Conservation (phyloP, 1,140 invertebrate species). For the Drosophila jambulina region DNA sequence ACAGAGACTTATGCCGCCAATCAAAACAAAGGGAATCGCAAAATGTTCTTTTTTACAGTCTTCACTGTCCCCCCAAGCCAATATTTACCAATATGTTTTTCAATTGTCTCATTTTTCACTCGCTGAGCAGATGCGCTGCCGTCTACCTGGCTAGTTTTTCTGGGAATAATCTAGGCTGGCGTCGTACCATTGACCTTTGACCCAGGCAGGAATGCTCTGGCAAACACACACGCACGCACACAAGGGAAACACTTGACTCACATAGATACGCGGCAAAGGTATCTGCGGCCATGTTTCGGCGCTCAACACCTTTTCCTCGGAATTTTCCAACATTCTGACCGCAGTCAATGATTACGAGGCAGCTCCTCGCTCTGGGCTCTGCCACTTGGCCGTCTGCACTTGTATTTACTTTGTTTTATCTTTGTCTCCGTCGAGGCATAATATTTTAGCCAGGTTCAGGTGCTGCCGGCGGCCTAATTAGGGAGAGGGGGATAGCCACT, state of each 20-base stretch:
- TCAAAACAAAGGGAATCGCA: neutral
- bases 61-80: constrained; percentile 4
- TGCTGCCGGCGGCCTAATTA: constrained; percentile 66
- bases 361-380: neutral
- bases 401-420: constrained; percentile 47
- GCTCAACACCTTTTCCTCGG: constrained; percentile 62
- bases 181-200: constrained; percentile 65
- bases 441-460: constrained; percentile 63
- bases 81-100: constrained; percentile 51
- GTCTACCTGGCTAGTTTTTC: constrained; percentile 15
- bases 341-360: constrained; percentile 47
- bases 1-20: constrained; percentile 17
- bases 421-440: constrained; percentile 37
- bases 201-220: constrained; percentile 33
- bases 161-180: neutral
- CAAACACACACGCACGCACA: constrained; percentile 12
- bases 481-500: constrained; percentile 32
- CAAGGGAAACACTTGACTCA: constrained; percentile 25
- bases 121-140: neutral
- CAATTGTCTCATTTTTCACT: constrained; percentile 21
- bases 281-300: constrained; percentile 40
- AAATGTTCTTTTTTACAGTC: neutral
- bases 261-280: constrained; percentile 26
- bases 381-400: constrained; percentile 12
- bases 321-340: constrained; percentile 53